Evolutionary conservation across 1,140 invertebrate species (phyloP), one percentile per base, ranked within the genome.

Genomic region (Notospermus geniculatus): DNA sequence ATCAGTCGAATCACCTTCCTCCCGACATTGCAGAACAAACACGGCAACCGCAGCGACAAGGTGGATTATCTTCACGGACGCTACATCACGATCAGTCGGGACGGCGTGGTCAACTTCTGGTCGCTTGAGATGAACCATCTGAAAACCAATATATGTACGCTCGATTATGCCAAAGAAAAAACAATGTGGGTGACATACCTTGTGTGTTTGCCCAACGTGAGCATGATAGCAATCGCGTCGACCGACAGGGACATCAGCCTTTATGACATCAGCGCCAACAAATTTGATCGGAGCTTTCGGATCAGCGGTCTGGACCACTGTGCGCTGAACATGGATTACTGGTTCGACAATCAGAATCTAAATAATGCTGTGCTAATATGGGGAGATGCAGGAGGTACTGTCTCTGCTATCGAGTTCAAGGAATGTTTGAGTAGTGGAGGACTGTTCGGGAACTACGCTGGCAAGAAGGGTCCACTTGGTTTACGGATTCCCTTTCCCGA

Each of bases 341-440:
- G 72, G 71, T 71, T 71, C 2, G 59, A 74, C 27, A 53, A 66
- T 2, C 30, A 53, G n/a, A 61, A 68, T 28, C 23, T 68, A 11
- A 70, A 71, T 36, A 55, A 63, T 17, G 68, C 69, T 0, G 53
- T 76, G 9, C 60, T 78, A 2, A 1, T 75, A 1, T 69, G 67
- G 59, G 77, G 77, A 2, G 76, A 79, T 63, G 69, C 66, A 1
- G 64, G 66, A 0, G 77, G 77, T 5, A 69, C 64, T 39, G 68
- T 78, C 0, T 63, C 52, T 46, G 57, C 61, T 9, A 29, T 77
- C 28, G 63, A 63, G 29, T 73, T 78, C 53, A 61, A 71, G 7
- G 57, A 65, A 2, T 46, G 63, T 53, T 39, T 73, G 46, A 23
- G 9, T 9, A 41, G 59, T 55, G 68, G 69, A 27, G 68, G 71